A percentile compares a stretch with the other conserved stretches of the same genome.
Conservation (phyloP, 2,797 vertebrate species). For the Phylloscopus collybita region DNA sequence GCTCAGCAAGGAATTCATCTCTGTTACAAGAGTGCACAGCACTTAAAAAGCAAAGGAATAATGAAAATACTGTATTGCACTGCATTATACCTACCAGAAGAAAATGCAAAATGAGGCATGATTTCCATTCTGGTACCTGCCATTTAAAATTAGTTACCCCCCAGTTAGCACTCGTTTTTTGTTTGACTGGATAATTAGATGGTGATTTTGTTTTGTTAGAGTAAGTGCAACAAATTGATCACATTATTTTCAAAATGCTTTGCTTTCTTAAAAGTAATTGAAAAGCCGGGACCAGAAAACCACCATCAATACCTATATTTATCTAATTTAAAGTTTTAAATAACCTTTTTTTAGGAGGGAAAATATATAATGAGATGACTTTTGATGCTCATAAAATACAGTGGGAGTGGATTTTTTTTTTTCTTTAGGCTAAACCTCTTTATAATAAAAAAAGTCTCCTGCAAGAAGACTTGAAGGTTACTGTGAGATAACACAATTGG, state of each 20-base stretch:
- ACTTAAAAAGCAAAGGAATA: neutral
- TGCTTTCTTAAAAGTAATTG: conserved; percentile 62
- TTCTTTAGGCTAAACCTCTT: neutral
- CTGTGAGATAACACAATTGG: neutral
- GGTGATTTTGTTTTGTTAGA: conserved; percentile 28
- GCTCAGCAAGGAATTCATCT: neutral
- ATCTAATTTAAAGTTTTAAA: conserved; percentile 38
- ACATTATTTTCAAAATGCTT: conserved; percentile 52
- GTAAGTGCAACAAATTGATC: conserved; percentile 57
- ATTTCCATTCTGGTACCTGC: conserved; percentile 35
- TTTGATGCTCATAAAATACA: neutral
- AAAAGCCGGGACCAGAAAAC: conserved; percentile 21
- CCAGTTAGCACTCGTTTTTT: conserved; percentile 22
- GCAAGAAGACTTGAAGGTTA: neutral
- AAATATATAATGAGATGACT: neutral
- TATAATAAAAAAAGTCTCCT: neutral
- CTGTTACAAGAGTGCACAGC: neutral
- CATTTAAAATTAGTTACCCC: conserved; percentile 54
- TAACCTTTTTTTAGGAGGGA: neutral
- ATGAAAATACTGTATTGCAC: neutral
- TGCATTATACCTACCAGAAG: neutral
- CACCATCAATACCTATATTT: conserved; percentile 1
- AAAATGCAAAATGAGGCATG: conserved; percentile 38
- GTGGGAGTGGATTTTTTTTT: neutral
- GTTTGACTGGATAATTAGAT: conserved; percentile 59